phyloP scores from a whole-genome alignment of 2,797 vertebrate species.

The Masticophis lateralis region DNA sequence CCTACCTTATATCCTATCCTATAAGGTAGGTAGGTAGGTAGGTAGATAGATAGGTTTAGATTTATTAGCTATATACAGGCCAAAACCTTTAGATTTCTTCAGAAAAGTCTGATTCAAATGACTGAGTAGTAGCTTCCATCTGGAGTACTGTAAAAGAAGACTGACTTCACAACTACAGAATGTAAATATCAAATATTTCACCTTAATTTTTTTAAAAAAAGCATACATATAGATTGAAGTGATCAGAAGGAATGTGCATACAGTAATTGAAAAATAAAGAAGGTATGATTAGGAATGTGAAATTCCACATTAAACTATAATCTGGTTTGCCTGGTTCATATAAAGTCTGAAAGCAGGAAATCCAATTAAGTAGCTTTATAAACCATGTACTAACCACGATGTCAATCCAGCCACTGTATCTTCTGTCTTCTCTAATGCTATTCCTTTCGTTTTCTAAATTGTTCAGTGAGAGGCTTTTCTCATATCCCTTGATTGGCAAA shows the following conservation, averaged over 20 bases:
- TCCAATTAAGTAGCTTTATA: neutral
- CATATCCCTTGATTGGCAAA: no score
- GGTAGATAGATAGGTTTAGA: neutral
- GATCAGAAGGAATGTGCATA: no score
- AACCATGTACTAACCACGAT: neutral
- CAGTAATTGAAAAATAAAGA: no score
- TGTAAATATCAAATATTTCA: neutral
- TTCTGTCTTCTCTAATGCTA: neutral
- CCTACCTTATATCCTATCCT: no score
- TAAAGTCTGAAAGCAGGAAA: no score
- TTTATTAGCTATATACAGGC: neutral
- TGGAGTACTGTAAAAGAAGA: neutral
- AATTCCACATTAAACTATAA: no score
- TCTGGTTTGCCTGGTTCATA: no score
- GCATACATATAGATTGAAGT: no score
- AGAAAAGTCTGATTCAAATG: neutral
- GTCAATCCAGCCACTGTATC: neutral
- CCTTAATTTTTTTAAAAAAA: no score
- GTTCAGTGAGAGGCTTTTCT: no score
- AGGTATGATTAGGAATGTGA: no score
- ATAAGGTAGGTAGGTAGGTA: no score
- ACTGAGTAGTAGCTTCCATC: neutral
- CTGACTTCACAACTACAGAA: neutral
- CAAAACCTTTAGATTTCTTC: neutral
- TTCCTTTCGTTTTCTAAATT: neutral